These are phyloP conservation scores for Stictonetta naevosa DNA, from an alignment of 2,113 vertebrate species.

Conservation along the genomic window DNA sequence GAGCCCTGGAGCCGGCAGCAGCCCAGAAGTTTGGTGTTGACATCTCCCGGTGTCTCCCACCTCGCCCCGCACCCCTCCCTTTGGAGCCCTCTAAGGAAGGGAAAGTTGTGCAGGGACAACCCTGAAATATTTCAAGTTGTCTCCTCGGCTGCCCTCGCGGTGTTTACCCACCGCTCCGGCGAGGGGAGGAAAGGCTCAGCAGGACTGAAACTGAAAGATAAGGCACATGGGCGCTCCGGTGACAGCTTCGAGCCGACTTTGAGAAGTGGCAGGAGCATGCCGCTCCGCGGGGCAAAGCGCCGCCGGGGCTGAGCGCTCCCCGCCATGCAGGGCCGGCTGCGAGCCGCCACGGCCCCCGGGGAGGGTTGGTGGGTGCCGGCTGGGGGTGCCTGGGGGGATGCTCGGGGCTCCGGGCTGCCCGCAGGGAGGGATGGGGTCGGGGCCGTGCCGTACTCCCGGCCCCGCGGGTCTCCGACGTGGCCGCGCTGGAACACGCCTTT, in stretches of 20 bases:
- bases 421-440: not conserved
- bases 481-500: not conserved
- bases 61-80: constrained; percentile 20
- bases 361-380: constrained; percentile 1
- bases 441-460: not conserved
- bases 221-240: constrained; percentile 50
- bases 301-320: not conserved
- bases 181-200: not conserved
- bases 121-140: constrained; percentile 58
- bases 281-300: not conserved
- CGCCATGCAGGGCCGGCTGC: constrained; percentile 13
- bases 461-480: not conserved
- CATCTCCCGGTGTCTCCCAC: constrained; percentile 53
- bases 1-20: constrained; percentile 14
- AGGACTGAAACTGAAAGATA: constrained; percentile 28
- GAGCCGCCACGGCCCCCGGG: not conserved
- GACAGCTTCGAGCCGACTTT: constrained; percentile 56
- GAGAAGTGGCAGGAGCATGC: constrained; percentile 26
- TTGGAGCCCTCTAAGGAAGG: constrained; percentile 46
- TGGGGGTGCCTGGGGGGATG: not conserved
- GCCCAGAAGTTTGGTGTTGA: constrained; percentile 57
- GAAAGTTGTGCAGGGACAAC: constrained; percentile 66
- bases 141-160: not conserved
- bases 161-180: not conserved
- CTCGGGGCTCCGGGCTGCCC: not conserved